Conservation (phyloP, 2,888 invertebrate genomes). For the Stenolophus ochropezus region DNA sequence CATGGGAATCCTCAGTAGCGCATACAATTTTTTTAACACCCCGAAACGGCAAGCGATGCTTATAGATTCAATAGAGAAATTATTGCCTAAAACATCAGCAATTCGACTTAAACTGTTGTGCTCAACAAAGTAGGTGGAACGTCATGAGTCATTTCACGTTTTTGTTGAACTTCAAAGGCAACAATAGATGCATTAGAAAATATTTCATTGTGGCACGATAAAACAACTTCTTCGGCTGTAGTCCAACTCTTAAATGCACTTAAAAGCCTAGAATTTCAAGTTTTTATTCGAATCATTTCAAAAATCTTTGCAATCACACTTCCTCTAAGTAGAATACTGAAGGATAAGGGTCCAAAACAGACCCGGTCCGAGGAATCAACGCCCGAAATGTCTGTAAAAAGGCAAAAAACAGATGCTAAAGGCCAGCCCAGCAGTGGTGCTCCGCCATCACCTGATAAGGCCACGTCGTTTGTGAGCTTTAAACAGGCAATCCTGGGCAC, state of each 20-base stretch:
- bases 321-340: slow-evolving; percentile 12
- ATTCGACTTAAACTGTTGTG: background rate
- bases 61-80: background rate
- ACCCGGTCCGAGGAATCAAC: too few relatives aligned
- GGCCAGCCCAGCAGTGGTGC: too few relatives aligned
- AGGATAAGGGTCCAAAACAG: too few relatives aligned
- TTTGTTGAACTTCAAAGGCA: slow-evolving; percentile 2
- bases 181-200: slow-evolving; percentile 4
- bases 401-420: too few relatives aligned
- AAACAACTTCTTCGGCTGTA: background rate
- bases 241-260: background rate
- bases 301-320: background rate
- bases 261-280: background rate
- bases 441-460: too few relatives aligned
- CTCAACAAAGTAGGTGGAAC: background rate
- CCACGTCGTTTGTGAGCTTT: too few relatives aligned
- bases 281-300: background rate
- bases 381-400: too few relatives aligned
- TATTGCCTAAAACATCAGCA: background rate
- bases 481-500: too few relatives aligned
- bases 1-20: background rate
- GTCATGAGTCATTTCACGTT: background rate
- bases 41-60: background rate
- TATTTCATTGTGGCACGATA: slow-evolving; percentile 28
- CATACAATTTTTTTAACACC: slow-evolving; percentile 2